Percentiles rank a stretch among this genome's conserved stretches.
Evolutionary conservation across 2,113 vertebrate genomes (phyloP).

Genomic region (Actinemys pallida): DNA sequence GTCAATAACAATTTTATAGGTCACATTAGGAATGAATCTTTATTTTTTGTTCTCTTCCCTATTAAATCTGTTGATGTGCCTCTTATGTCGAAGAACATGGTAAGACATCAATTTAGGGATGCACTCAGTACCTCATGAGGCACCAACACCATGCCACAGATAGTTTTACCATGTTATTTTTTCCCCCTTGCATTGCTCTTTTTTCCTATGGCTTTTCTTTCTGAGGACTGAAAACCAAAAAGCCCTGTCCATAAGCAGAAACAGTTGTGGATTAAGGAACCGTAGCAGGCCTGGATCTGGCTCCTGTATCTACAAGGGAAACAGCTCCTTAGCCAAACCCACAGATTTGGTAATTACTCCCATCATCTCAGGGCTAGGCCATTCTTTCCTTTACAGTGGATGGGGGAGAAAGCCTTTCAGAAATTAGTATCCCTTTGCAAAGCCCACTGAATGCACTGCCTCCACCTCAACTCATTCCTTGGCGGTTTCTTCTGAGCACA

Average conservation of each 20-base stretch:
- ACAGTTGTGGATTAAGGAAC: neutral
- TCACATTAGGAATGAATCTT: neutral
- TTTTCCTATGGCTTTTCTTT: neutral
- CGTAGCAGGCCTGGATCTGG: neutral
- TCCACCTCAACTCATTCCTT: neutral
- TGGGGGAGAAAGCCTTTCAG: neutral
- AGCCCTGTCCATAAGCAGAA: neutral
- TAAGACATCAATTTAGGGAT: neutral
- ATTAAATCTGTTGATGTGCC: too few relatives aligned
- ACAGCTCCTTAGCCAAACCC: neutral
- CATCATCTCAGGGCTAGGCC: too few relatives aligned
- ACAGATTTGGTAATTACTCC: neutral
- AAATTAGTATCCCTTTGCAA: neutral
- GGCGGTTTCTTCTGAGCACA: neutral
- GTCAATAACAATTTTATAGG: neutral
- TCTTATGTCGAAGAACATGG: neutral
- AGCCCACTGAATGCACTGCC: neutral
- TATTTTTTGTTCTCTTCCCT: neutral
- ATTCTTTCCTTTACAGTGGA: neutral
- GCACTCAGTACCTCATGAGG: neutral
- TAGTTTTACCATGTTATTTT: neutral
- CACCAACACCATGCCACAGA: neutral
- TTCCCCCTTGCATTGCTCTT: neutral
- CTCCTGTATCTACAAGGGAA: neutral
- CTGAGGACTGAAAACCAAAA: neutral